Evolutionary conservation across 23 tunicate genomes (phyloP).

Genomic region (Trididemnum clinides): DNA sequence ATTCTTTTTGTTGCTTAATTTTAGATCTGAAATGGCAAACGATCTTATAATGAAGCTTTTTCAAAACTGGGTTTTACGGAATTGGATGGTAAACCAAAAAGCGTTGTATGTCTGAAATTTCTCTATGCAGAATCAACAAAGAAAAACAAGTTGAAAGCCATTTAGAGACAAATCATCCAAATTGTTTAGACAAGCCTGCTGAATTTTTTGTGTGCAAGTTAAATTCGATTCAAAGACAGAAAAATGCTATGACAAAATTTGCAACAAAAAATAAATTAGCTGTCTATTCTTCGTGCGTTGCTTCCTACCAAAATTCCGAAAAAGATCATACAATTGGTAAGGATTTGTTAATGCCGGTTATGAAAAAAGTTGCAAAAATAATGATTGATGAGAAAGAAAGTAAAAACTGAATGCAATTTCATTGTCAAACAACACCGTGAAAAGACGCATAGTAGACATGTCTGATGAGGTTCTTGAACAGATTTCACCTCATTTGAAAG

Average conservation of each 20-base stretch:
- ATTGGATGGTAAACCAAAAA: constrained; percentile 47
- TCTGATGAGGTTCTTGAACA: constrained; percentile 39
- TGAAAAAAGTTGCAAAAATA: constrained; percentile 39
- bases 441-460: constrained; percentile 39
- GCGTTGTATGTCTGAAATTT: constrained; percentile 20
- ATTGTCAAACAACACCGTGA: constrained; percentile 40
- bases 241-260: constrained; percentile 29
- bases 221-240: constrained; percentile 42
- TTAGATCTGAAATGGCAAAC: constrained; percentile 15
- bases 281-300: constrained; percentile 42
- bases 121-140: constrained; percentile 37
- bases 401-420: constrained; percentile 42
- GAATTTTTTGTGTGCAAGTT: constrained; percentile 49
- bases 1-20: constrained; percentile 1
- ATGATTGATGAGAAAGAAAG: constrained; percentile 48
- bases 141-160: constrained; percentile 44
- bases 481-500: constrained; percentile 19
- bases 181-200: constrained; percentile 30
- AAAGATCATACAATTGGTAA: constrained; percentile 37
- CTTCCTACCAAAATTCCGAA: constrained; percentile 38
- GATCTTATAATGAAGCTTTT: constrained; percentile 29
- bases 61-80: constrained; percentile 26
- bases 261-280: constrained; percentile 22
- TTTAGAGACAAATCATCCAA: constrained; percentile 37
- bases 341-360: constrained; percentile 42